A percentile compares a stretch with the other conserved stretches of the same genome.
phyloP scores from a whole-genome alignment of 2,113 vertebrate genomes.

The Pelobates fuscus region DNA sequence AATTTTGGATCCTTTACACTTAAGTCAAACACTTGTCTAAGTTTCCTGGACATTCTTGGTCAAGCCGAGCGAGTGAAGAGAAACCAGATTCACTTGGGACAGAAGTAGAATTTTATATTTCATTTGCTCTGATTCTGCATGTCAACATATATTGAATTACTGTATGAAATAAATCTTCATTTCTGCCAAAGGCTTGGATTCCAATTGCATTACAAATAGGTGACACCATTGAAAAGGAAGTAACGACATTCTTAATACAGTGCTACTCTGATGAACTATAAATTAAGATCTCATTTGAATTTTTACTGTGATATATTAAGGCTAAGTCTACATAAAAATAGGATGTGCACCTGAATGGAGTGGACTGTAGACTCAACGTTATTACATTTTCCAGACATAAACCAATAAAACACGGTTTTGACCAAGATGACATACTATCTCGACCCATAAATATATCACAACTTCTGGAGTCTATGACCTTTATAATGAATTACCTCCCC shows the following conservation, averaged over 20 bases:
- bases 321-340: too few species aligned
- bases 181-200: neutral
- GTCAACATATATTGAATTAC: too few species aligned
- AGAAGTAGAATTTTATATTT: neutral
- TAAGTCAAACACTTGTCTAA: constrained; percentile 52
- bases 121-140: neutral
- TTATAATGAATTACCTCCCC: too few species aligned
- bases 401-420: too few species aligned
- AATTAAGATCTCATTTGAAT: too few species aligned
- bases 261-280: neutral
- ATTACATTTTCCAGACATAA: too few species aligned
- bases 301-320: too few species aligned
- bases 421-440: too few species aligned
- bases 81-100: neutral
- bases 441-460: too few species aligned
- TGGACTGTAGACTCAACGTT: too few species aligned
- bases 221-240: neutral
- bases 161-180: neutral
- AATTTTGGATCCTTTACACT: constrained; percentile 58
- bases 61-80: constrained; percentile 54
- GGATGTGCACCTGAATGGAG: too few species aligned
- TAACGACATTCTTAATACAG: neutral
- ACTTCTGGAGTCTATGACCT: too few species aligned
- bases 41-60: constrained; percentile 51
- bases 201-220: neutral